Base-by-base conservation (phyloP, 2,797 vertebrate species). In the Helicolenus hilgendorfi region DNA sequence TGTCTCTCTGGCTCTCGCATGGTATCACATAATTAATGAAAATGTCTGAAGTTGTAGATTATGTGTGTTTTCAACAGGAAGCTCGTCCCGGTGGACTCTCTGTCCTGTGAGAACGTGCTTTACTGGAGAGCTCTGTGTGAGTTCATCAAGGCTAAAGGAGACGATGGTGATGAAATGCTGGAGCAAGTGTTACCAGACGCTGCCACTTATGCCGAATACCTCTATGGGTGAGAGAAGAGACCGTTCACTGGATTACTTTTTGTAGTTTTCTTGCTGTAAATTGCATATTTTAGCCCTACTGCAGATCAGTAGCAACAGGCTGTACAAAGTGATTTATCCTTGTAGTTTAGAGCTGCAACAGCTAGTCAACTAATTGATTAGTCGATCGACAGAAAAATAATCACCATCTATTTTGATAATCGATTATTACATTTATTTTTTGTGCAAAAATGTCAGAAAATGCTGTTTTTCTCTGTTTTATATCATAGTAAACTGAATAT, bases 51-150 rank as follows among this genome's bases (percentile, higher is more conserved):
- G 4, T 53, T 18, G 2, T 7, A 38, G 20, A 33, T 59, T 35
- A 53, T 71, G 63, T 83, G 15, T 87, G n/a, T 88, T 62, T 86
- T 45, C 68, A 76, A 82, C 72, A 98, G 98, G 89, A 99, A 98
- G 90, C 86, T 99, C 91, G 98, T 99, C 93, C 97, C 98, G 11
- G 49, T 94, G 88, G 98, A 98, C 26, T 92, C 95, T 31, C 96
- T 99, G 89, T 98, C 97, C 76, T 98, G 98, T 85, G 99, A 99
- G 95, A 98, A 96, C 67, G 97, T 98, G 72, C 94, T 99, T 75
- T 98, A 98, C 87, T 99, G 99, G 99, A 97, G 98, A 92, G 97
- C 97, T 22, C 96, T 99, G 62, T 99, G 98, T 88, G 98, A 99
- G 93, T 98, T 98, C 94, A 86, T 99, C 68, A 98, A 98, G 93